Conservation (phyloP, 2,113 vertebrate genomes). For the Argyrosomus japonicus region DNA sequence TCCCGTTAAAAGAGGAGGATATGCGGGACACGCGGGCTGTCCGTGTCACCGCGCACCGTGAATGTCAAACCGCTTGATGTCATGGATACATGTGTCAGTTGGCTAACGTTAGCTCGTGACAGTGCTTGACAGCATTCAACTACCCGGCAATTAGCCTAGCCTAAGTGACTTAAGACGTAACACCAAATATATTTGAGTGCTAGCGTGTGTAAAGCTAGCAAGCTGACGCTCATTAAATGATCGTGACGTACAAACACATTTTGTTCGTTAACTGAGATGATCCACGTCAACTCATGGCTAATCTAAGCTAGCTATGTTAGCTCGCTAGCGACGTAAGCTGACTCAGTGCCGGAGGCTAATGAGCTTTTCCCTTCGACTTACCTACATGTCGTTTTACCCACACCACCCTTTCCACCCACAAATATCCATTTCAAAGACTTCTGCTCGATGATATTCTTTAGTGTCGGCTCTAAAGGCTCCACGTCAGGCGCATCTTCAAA, state of each 20-base stretch:
- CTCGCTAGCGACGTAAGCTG: constrained; percentile 34
- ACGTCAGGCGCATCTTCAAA: constrained; percentile 96
- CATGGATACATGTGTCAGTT: constrained; percentile 9
- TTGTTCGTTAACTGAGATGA: neutral
- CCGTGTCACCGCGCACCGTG: no score
- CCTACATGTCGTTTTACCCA: constrained; percentile 97
- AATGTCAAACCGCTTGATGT: neutral
- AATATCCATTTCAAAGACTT: constrained; percentile 97
- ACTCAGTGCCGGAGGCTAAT: neutral
- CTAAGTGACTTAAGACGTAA: neutral
- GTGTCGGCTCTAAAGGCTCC: constrained; percentile 93
- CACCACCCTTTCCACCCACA: constrained; percentile 95
- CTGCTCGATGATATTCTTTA: constrained; percentile 95
- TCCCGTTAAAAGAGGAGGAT: neutral
- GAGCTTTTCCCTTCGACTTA: constrained; percentile 58
- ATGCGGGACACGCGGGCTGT: neutral
- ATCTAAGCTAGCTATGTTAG: constrained; percentile 19
- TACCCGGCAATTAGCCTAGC: neutral
- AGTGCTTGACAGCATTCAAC: constrained; percentile 25
- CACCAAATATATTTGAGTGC: accelerated
- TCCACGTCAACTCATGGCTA: constrained; percentile 39
- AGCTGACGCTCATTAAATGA: neutral
- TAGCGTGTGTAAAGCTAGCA: accelerated
- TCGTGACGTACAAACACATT: neutral
- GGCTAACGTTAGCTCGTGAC: constrained; percentile 61